A percentile compares a stretch with the other conserved stretches of the same genome.
phyloP scores from a whole-genome alignment of 2,888 invertebrate species.

The Athalia cordata region DNA sequence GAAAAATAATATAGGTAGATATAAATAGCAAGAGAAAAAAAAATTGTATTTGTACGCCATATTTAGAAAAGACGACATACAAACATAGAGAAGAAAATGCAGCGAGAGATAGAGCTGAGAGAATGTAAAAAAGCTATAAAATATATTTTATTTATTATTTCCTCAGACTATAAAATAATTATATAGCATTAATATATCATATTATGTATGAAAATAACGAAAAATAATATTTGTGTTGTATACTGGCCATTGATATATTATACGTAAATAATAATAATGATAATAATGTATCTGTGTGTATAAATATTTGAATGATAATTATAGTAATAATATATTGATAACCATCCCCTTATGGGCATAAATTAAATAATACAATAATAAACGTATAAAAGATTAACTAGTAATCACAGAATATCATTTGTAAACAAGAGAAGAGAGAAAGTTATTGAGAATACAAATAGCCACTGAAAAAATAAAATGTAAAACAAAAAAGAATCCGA shows the following conservation, averaged over 20 bases:
- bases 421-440: neutral
- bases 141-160: constrained; percentile 1
- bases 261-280: constrained; percentile 17
- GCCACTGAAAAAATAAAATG: neutral
- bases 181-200: neutral
- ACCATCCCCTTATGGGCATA: constrained; percentile 19
- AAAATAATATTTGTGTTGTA: constrained; percentile 12
- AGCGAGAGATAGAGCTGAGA: neutral
- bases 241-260: constrained; percentile 44
- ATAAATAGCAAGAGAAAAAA: too few relatives aligned
- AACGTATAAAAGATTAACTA: constrained; percentile 29
- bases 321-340: constrained; percentile 20
- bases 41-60: too few relatives aligned
- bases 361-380: neutral
- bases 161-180: constrained; percentile 10
- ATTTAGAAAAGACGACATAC: too few relatives aligned
- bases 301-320: constrained; percentile 15
- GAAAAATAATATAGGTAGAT: neutral
- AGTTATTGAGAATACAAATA: constrained; percentile 3
- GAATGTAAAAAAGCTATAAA: neutral
- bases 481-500: neutral
- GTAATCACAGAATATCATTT: constrained; percentile 38
- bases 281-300: constrained; percentile 15
- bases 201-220: neutral
- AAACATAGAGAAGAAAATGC: too few relatives aligned